Base-by-base conservation (phyloP, 2,888 invertebrate genomes). In the Fissipunctia ypsillon region DNA sequence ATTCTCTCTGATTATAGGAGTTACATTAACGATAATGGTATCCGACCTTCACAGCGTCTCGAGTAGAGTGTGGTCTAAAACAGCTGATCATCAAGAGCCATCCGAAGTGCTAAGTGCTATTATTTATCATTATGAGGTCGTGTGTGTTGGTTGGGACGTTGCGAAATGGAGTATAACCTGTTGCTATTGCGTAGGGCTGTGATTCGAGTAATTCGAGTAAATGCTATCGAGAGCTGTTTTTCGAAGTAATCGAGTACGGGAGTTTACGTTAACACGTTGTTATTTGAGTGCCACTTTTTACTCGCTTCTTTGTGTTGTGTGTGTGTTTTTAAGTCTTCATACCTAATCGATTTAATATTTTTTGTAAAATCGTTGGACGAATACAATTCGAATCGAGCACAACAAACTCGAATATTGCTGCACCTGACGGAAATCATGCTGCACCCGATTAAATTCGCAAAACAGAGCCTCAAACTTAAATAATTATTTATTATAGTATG, bases 61-160 rank as follows among this genome's bases (percentile, higher is more conserved):
- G n/a, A 54, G 63, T 67, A 75, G 59, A 72, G 19, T 28, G 76
- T 66, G 63, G 35, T 73, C 60, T 59, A 52, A 64, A 66, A 52
- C 41, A 48, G 57, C 48, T 70, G 64, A 71, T 60, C 69, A 65
- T 61, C 72, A 59, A 25, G n/a, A 71, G 31, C 38, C 71, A 68
- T 70, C 84, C 69, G 31, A 19, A 64, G 60, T 61, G 61, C 50
- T 67, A 83, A 73, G 72, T 59, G 66, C 61, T 72, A 65, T 83
- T 79, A 85, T 82, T 81, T 76, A 81, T 82, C 73, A 80, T 73
- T 76, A 84, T 66, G 67, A 80, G 72, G 76, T 78, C 81, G 68
- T 77, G 73, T 79, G 63, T 56, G 66, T 76, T 69, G 43, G 64
- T 71, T 70, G 45, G 56, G 22, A 25, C 63, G 56, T 86, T 86